These are phyloP conservation scores for Prunella himalayana DNA, from an alignment of 2,113 vertebrate species.

Conservation along the genomic window DNA sequence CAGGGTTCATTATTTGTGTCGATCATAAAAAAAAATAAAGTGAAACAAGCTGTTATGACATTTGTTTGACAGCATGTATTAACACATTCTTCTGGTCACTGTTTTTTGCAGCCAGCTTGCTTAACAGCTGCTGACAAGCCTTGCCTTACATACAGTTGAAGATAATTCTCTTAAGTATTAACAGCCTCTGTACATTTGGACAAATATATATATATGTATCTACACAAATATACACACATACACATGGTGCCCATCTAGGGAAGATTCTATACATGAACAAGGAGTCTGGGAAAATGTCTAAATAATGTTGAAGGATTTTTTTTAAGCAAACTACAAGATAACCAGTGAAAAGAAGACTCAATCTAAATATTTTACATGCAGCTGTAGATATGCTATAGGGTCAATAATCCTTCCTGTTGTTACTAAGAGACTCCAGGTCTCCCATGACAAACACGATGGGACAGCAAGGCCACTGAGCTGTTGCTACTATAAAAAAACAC, in stretches of 20 bases:
- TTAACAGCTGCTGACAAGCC: slow-evolving; percentile 44
- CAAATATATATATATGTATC: not conserved
- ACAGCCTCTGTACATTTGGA: not conserved
- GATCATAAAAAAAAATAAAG: not conserved
- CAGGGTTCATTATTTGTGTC: not conserved
- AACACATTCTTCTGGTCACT: slow-evolving; percentile 21
- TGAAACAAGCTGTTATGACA: not conserved
- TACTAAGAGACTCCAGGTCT: not conserved
- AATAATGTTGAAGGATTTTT: not conserved
- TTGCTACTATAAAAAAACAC: not conserved
- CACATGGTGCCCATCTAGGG: not conserved
- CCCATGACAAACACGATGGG: not conserved
- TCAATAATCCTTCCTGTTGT: not conserved
- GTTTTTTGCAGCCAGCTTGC: slow-evolving; percentile 19
- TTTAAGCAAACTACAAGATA: fast-evolving
- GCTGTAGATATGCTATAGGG: not conserved
- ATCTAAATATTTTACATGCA: not conserved
- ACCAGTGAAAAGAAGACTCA: not conserved
- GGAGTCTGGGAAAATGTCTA: not conserved
- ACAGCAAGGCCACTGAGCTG: not conserved
- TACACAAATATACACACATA: not conserved
- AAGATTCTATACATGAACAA: not conserved
- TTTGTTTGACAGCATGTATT: not conserved
- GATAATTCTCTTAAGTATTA: not conserved
- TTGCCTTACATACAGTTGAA: not conserved